phyloP scores from a whole-genome alignment of 2,888 invertebrate genomes.

The Anoncus sp. region DNA sequence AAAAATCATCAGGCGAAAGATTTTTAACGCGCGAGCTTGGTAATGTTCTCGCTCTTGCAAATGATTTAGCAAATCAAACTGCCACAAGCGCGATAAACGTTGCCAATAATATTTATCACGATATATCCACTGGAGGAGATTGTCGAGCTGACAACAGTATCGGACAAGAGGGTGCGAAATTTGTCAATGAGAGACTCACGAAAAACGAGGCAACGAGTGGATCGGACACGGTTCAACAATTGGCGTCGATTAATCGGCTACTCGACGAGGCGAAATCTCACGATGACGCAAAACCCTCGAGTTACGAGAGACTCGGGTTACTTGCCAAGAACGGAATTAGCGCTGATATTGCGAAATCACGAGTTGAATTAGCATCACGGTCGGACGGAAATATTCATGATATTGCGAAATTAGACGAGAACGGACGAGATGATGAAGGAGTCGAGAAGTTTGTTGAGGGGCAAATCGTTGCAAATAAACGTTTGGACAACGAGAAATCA shows the following conservation, averaged over 20 bases:
- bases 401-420: slow-evolving; percentile 54
- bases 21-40: slow-evolving; percentile 63
- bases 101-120: slow-evolving; percentile 19
- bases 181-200: neutral
- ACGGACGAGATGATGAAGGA: slow-evolving; percentile 32
- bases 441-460: too few relatives aligned
- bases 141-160: too few relatives aligned
- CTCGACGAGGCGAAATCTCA: slow-evolving; percentile 53
- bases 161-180: neutral
- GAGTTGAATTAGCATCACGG: slow-evolving; percentile 63
- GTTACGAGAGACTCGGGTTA: slow-evolving; percentile 23
- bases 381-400: slow-evolving; percentile 54
- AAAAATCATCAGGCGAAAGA: slow-evolving; percentile 58
- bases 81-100: slow-evolving; percentile 30
- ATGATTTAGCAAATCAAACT: slow-evolving; percentile 66
- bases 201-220: slow-evolving; percentile 9
- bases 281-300: slow-evolving; percentile 39
- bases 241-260: slow-evolving; percentile 56
- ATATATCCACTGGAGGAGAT: neutral
- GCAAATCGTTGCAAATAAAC: slow-evolving; percentile 14
- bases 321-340: slow-evolving; percentile 67
- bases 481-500: slow-evolving; percentile 31
- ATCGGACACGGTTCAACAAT: slow-evolving; percentile 12
- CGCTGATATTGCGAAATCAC: slow-evolving; percentile 59
- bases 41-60: slow-evolving; percentile 68